Percentiles rank a stretch among this genome's conserved stretches.
Evolutionary conservation across 1,140 invertebrate species (phyloP).

Genomic region (Drosophila lowei): DNA sequence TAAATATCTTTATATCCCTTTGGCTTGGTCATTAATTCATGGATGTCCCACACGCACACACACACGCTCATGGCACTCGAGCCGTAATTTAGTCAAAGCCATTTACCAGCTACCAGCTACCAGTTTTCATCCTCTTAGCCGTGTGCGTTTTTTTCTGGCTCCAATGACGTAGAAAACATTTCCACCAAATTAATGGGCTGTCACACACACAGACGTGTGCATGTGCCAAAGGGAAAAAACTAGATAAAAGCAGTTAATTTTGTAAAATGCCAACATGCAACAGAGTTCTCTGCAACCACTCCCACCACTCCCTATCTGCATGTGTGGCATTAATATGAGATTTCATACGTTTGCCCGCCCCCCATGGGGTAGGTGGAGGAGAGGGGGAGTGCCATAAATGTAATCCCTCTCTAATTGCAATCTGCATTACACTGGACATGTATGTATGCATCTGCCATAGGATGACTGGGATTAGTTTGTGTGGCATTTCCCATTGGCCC

Average conservation of each 20-base stretch:
- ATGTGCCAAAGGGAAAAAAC: conserved; percentile 29
- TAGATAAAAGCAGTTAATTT: conserved; percentile 72
- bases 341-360: conserved; percentile 2
- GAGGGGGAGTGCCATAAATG: neutral
- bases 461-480: conserved; percentile 47
- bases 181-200: conserved; percentile 57
- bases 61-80: neutral
- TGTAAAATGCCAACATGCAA: conserved; percentile 37
- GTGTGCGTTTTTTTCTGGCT: conserved; percentile 1
- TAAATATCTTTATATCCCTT: conserved; percentile 20
- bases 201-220: conserved; percentile 17
- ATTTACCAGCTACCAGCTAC: conserved; percentile 23
- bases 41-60: conserved; percentile 7
- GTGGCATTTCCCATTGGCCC: conserved; percentile 52
- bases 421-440: conserved; percentile 11
- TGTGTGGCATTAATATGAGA: conserved; percentile 28
- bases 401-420: conserved; percentile 39
- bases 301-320: neutral
- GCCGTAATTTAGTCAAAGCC: conserved; percentile 28
- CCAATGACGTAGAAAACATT: conserved; percentile 57
- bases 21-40: conserved; percentile 35
- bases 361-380: conserved; percentile 17
- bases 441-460: conserved; percentile 1
- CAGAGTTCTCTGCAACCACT: neutral
- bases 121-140: conserved; percentile 12